phyloP scores from a whole-genome alignment of 2,113 vertebrate species.

The Dicrurus megarhynchus region DNA sequence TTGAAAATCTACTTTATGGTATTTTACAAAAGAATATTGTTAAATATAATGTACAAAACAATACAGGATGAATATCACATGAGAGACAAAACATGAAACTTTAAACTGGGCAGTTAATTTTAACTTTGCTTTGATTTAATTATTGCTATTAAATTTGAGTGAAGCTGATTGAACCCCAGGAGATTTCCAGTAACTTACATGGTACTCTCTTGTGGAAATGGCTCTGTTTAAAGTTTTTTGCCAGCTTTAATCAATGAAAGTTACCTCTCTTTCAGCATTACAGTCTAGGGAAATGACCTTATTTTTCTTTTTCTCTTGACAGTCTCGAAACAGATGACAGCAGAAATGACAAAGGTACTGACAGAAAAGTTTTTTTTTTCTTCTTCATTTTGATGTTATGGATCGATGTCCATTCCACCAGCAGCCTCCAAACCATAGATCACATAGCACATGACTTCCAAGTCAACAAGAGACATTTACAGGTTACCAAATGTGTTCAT shows the following conservation, averaged over 20 bases:
- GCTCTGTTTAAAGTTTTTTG: background rate
- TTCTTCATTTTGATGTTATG: slow-evolving; percentile 15
- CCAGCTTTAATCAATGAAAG: background rate
- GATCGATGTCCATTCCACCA: slow-evolving; percentile 31
- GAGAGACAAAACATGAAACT: background rate
- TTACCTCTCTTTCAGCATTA: background rate
- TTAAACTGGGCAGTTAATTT: background rate
- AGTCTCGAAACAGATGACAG: slow-evolving; percentile 2
- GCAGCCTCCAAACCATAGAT: slow-evolving; percentile 33
- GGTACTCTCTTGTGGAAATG: background rate
- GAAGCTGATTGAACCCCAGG: background rate
- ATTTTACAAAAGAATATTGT: background rate
- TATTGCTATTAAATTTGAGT: background rate
- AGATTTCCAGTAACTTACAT: background rate
- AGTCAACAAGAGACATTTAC: slow-evolving; percentile 36
- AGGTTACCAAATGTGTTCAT: slow-evolving; percentile 45
- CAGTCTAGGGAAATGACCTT: background rate
- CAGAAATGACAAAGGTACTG: slow-evolving; percentile 30
- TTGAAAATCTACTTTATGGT: background rate
- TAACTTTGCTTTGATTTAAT: background rate
- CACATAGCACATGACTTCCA: background rate
- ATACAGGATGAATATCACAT: background rate
- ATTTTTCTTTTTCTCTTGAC: slow-evolving; percentile 27
- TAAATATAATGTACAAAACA: background rate
- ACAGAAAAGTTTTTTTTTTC: background rate